Percentiles rank a stretch among this genome's conserved stretches.
phyloP scores from a whole-genome alignment of 2,113 vertebrate species.

The Colinus virginianus region DNA sequence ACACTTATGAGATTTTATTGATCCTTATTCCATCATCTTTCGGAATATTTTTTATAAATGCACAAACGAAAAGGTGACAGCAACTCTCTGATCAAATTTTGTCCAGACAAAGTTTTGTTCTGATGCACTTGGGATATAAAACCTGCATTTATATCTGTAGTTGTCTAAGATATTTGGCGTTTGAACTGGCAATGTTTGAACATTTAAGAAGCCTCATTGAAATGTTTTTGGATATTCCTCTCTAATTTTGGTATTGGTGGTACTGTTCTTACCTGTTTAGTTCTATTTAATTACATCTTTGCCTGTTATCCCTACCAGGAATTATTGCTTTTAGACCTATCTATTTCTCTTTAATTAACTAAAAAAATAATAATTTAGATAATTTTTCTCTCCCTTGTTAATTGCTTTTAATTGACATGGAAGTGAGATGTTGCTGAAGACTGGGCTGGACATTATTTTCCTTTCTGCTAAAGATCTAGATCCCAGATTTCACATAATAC shows the following conservation, averaged over 20 bases:
- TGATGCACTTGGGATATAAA: background rate
- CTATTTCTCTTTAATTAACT: background rate
- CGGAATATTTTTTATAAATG: background rate
- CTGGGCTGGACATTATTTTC: too few species aligned
- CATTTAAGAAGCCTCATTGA: background rate
- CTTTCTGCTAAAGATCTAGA: background rate
- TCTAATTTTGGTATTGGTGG: background rate
- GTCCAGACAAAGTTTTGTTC: background rate
- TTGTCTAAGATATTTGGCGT: background rate
- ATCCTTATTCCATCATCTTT: background rate
- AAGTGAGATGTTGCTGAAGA: background rate
- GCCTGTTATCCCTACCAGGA: background rate
- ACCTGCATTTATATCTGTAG: background rate
- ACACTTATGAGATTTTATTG: background rate
- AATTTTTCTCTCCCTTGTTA: background rate
- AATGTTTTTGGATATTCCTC: background rate
- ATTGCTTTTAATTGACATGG: background rate
- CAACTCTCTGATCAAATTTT: background rate
- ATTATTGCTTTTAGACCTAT: background rate
- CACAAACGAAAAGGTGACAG: background rate
- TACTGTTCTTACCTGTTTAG: background rate
- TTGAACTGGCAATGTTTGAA: background rate
- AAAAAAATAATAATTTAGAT: background rate
- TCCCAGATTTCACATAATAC: background rate
- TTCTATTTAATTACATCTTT: background rate